Conservation (phyloP, 2,797 vertebrate genomes). For the Gouania willdenowi region DNA sequence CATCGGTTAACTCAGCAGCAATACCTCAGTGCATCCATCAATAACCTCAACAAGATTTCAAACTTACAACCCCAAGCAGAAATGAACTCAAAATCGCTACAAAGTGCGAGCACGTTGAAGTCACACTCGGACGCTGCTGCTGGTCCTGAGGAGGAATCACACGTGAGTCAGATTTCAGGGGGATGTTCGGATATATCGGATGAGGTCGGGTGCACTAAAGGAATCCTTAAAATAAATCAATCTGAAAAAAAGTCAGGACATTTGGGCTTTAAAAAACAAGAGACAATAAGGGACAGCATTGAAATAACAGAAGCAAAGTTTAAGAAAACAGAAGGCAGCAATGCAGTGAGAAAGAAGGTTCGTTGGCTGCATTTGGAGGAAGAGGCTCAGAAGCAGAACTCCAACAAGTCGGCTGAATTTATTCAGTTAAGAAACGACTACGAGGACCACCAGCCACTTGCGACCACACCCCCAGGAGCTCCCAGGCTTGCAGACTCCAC, state of each 20-base stretch:
- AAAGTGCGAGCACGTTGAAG: constrained; percentile 43
- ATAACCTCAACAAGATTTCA: constrained; percentile 52
- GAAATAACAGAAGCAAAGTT: constrained; percentile 79
- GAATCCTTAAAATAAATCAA: constrained; percentile 86
- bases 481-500: constrained; percentile 52
- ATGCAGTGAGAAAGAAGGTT: constrained; percentile 75
- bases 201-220: constrained; percentile 73
- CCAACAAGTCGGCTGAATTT: constrained; percentile 2
- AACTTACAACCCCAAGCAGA: constrained; percentile 41
- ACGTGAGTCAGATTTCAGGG: constrained; percentile 29
- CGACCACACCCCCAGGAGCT: constrained; percentile 39
- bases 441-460: constrained; percentile 58
- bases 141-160: constrained; percentile 40
- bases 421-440: constrained; percentile 32
- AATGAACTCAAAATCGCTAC: constrained; percentile 31
- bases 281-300: constrained; percentile 83
- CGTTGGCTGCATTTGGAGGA: constrained; percentile 72
- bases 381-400: constrained; percentile 29
- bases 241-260: constrained; percentile 45
- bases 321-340: constrained; percentile 60
- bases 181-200: constrained; percentile 27
- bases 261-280: constrained; percentile 66
- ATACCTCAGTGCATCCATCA: constrained; percentile 26
- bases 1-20: constrained; percentile 49
- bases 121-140: constrained; percentile 20